A percentile compares a stretch with the other conserved stretches of the same genome.
phyloP scores from a whole-genome alignment of 1,140 invertebrate species.

The Acromyrmex echinatior region DNA sequence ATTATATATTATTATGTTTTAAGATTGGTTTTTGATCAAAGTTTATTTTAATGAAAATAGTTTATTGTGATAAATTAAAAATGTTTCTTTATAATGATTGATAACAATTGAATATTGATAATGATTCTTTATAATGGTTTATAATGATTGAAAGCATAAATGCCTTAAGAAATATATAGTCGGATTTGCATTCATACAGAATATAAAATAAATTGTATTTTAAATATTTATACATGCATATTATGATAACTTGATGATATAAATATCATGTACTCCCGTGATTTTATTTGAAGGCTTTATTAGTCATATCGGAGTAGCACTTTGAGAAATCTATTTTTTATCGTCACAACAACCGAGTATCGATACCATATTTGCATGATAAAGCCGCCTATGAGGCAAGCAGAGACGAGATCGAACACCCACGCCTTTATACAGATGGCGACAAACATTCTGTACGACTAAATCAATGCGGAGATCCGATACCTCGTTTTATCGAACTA shows the following conservation, averaged over 20 bases:
- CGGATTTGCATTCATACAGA: slow-evolving; percentile 3
- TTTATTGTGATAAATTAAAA: not conserved
- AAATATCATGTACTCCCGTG: not conserved
- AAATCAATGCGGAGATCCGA: slow-evolving; percentile 76
- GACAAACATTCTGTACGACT: slow-evolving; percentile 71
- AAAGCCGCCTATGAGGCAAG: slow-evolving; percentile 71
- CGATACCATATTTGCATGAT: slow-evolving; percentile 78
- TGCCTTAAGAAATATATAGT: slow-evolving; percentile 15
- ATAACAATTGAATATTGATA: not conserved
- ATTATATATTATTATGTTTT: not conserved
- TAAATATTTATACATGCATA: not conserved
- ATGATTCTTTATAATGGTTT: not conserved
- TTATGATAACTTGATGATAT: slow-evolving; percentile 10
- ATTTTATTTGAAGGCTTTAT: slow-evolving; percentile 59
- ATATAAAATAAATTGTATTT: slow-evolving; percentile 55
- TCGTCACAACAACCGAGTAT: slow-evolving; percentile 66
- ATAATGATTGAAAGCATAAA: not conserved
- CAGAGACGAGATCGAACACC: slow-evolving; percentile 63
- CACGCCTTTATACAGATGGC: slow-evolving; percentile 70
- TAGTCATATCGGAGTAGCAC: slow-evolving; percentile 59
- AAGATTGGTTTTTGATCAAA: not conserved
- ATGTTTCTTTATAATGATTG: not conserved
- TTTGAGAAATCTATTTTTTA: slow-evolving; percentile 72
- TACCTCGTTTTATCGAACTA: slow-evolving; percentile 52
- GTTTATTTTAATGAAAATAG: not conserved